Evolutionary conservation across 2,113 vertebrate genomes (phyloP).

Genomic region (Dinomys branickii): DNA sequence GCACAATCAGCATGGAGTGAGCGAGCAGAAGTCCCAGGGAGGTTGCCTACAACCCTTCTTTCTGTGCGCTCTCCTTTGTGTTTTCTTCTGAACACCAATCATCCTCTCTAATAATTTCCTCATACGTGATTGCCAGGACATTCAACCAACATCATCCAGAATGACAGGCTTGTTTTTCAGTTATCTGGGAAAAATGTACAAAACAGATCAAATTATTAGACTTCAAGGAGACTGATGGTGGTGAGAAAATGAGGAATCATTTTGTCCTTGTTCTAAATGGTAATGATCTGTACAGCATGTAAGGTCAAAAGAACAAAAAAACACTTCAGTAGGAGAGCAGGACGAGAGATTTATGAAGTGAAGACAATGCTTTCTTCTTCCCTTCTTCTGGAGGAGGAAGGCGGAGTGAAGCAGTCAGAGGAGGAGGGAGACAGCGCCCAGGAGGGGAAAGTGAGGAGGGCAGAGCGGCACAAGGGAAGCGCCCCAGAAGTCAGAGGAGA

Average conservation of each 20-base stretch:
- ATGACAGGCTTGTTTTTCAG: constrained; percentile 52
- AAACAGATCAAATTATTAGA: constrained; percentile 38
- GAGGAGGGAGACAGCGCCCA: background rate
- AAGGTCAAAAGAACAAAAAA: background rate
- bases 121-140: background rate
- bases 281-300: background rate
- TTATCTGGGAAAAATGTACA: constrained; percentile 31
- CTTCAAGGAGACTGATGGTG: background rate
- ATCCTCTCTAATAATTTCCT: background rate
- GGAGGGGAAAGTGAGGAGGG: background rate
- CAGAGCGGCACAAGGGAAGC: background rate
- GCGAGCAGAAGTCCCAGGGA: background rate
- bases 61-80: background rate
- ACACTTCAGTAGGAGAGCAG: background rate
- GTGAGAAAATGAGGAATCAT: background rate
- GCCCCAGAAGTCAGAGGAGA: background rate
- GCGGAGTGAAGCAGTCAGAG: background rate
- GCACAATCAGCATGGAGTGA: background rate
- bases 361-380: background rate
- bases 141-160: constrained; percentile 34
- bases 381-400: background rate
- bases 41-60: background rate
- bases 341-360: background rate
- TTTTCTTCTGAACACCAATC: background rate
- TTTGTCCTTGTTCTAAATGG: background rate